A percentile compares a stretch with the other conserved stretches of the same genome.
Conservation (phyloP, 2,888 invertebrate genomes). For the Linnaemya vulpina region DNA sequence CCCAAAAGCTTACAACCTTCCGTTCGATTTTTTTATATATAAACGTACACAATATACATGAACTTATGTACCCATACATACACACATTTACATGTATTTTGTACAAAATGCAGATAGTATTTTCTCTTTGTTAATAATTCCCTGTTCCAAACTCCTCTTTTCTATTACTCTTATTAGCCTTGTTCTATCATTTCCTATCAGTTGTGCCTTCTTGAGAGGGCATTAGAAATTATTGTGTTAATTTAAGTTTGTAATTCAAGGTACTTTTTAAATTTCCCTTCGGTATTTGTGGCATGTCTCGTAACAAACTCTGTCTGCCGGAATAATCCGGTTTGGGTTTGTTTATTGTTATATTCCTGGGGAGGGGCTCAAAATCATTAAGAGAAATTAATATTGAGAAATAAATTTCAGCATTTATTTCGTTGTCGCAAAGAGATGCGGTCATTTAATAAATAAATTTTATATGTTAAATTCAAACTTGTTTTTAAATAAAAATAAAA, state of each 20-base stretch:
- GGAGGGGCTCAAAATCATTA: slow-evolving; percentile 75
- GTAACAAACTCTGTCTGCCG: neutral
- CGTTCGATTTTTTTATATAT: neutral
- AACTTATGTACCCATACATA: neutral
- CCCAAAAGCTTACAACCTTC: neutral
- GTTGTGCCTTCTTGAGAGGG: slow-evolving; percentile 26
- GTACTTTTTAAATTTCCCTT: slow-evolving; percentile 7
- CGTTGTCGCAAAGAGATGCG: slow-evolving; percentile 10
- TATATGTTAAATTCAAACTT: neutral
- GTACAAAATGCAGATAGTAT: too few species aligned
- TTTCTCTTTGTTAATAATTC: slow-evolving; percentile 33
- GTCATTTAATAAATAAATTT: slow-evolving; percentile 23
- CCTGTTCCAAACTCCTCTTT: slow-evolving; percentile 20
- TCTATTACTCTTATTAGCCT: neutral
- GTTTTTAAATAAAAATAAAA: neutral
- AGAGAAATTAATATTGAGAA: slow-evolving; percentile 80
- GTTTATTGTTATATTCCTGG: slow-evolving; percentile 73
- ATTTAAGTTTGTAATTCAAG: slow-evolving; percentile 42
- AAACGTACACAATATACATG: neutral
- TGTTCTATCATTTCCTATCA: neutral
- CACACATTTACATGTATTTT: neutral
- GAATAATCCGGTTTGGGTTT: neutral
- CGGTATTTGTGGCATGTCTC: slow-evolving; percentile 37
- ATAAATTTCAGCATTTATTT: slow-evolving; percentile 77
- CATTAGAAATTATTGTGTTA: slow-evolving; percentile 42